Conservation (phyloP, 2,888 invertebrate species). For the Monoplex corrugatus region DNA sequence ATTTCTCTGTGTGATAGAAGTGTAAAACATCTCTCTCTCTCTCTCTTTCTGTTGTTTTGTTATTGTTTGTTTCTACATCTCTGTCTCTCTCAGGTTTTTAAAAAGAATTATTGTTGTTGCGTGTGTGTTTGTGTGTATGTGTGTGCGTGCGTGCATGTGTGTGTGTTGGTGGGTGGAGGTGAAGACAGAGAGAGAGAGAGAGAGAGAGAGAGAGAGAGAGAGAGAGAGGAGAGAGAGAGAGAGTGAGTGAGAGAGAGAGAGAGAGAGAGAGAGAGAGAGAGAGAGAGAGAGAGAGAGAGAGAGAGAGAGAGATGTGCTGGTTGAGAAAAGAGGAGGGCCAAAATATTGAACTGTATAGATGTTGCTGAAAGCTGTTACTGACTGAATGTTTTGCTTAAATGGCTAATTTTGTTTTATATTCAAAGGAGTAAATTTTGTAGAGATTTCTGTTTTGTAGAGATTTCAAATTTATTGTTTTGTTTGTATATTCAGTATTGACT, state of each 20-base stretch:
- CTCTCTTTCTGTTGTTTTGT: not conserved
- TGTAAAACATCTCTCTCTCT: not conserved
- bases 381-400: not conserved
- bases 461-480: too few species aligned
- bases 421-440: too few species aligned
- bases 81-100: not conserved
- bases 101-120: not conserved
- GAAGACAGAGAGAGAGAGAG: not conserved
- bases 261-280: not conserved
- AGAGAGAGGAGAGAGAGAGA: not conserved
- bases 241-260: not conserved
- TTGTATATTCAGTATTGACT: too few species aligned
- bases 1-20: not conserved
- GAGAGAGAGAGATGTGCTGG: not conserved
- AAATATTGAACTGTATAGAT: too few species aligned
- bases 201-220: conserved; percentile 23
- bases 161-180: not conserved
- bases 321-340: too few species aligned
- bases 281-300: not conserved
- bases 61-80: not conserved
- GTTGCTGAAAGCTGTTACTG: not conserved
- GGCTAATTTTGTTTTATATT: too few species aligned
- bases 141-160: conserved; percentile 24
- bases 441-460: too few species aligned
- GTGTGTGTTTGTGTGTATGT: conserved; percentile 38